A percentile compares a stretch with the other conserved stretches of the same genome.
These are phyloP conservation scores for Triops cancriformis DNA, from an alignment of 1,140 invertebrate species.

Conservation along the genomic window DNA sequence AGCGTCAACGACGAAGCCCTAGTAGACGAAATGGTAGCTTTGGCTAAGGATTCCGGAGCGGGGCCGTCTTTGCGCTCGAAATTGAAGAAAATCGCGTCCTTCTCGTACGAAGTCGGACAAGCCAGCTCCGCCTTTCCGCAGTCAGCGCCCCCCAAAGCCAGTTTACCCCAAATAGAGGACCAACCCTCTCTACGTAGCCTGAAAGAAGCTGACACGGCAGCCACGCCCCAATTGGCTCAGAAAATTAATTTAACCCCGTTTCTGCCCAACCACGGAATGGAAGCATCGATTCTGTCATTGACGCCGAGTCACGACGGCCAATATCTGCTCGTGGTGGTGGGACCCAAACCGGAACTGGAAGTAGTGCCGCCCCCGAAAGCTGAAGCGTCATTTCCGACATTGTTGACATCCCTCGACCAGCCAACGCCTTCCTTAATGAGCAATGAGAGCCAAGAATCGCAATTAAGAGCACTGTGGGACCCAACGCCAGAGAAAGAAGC, in stretches of 20 bases:
- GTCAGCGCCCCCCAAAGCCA: not conserved
- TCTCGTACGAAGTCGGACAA: not conserved
- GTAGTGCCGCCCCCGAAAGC: not conserved
- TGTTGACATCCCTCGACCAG: not conserved
- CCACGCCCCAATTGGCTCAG: not conserved
- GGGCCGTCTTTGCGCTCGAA: not conserved
- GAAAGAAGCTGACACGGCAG: not conserved
- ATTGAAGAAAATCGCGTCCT: not conserved
- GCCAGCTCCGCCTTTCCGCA: not conserved
- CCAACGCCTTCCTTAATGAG: not conserved
- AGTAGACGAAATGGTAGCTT: not conserved
- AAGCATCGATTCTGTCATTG: not conserved
- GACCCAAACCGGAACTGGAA: not conserved
- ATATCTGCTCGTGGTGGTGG: not conserved
- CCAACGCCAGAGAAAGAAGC: not conserved
- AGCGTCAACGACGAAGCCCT: not conserved
- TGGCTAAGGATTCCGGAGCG: not conserved
- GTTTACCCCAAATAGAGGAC: not conserved
- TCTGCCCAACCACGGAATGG: not conserved
- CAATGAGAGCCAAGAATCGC: not conserved
- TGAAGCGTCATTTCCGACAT: not conserved
- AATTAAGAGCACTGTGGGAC: not conserved
- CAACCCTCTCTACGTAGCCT: not conserved
- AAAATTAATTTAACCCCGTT: not conserved
- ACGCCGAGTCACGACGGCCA: not conserved